Evolutionary conservation across 2,888 invertebrate species (phyloP).

Genomic region (Blastobasis adustella): DNA sequence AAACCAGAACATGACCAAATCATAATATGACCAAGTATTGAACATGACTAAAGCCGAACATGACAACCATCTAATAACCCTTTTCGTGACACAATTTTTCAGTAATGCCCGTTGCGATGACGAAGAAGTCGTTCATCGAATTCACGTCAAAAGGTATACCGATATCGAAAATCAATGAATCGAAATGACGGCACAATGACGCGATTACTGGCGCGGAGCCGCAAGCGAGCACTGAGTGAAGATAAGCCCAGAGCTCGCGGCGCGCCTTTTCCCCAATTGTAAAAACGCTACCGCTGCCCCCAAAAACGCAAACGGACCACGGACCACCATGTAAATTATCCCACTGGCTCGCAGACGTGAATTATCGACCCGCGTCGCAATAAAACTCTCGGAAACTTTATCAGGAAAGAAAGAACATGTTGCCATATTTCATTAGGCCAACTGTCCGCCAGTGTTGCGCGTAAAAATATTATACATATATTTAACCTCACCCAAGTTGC

Average conservation of each 20-base stretch:
- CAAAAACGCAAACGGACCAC: conserved; percentile 52
- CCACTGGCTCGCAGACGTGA: conserved; percentile 52
- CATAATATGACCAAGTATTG: no score
- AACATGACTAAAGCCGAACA: no score
- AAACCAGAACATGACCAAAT: no score
- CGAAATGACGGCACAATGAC: conserved; percentile 2
- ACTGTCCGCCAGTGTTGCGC: conserved; percentile 49
- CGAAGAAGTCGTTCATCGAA: no score
- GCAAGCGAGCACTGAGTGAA: conserved; percentile 16
- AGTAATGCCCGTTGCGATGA: no score
- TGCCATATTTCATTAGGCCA: conserved; percentile 68
- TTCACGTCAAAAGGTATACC: no score
- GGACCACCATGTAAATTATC: conserved; percentile 67
- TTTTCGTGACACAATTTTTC: no score
- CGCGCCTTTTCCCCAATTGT: conserved; percentile 14
- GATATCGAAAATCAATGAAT: not conserved
- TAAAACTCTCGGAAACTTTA: conserved; percentile 68
- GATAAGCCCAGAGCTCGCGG: conserved; percentile 21
- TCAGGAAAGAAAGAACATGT: conserved; percentile 59
- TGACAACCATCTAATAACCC: no score
- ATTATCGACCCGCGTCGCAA: conserved; percentile 59
- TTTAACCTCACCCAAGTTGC: conserved; percentile 56
- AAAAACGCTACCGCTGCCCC: conserved; percentile 51
- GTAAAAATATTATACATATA: conserved; percentile 54
- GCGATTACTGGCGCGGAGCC: not conserved